Evolutionary conservation across 2,888 invertebrate species (phyloP).

Genomic region (Mythimna lalbum): DNA sequence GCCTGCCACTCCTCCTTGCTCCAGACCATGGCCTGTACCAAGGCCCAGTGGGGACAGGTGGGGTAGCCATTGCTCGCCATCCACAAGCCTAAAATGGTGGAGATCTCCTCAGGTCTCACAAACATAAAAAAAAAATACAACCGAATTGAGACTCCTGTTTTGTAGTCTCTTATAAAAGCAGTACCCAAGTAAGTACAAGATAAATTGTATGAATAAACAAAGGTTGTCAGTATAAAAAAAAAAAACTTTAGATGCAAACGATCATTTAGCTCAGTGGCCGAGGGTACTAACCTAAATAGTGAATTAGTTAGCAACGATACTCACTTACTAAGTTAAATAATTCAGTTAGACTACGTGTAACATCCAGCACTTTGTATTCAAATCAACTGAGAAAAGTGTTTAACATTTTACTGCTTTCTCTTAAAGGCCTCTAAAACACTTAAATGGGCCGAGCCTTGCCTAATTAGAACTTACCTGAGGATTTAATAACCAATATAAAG

Average conservation of each 20-base stretch:
- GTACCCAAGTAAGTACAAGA: background rate
- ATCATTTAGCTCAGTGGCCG: conserved; percentile 7
- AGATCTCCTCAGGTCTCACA: no score
- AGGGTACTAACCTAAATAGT: conserved; percentile 18
- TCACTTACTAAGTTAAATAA: conserved; percentile 17
- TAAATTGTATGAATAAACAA: background rate
- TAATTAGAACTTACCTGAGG: conserved; percentile 55
- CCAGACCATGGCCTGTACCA: no score
- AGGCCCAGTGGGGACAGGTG: no score
- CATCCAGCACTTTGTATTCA: conserved; percentile 44
- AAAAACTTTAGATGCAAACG: conserved; percentile 13
- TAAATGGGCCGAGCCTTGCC: conserved; percentile 33
- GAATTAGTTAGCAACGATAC: background rate
- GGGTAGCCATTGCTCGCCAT: no score
- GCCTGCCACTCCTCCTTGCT: no score
- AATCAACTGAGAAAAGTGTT: conserved; percentile 53
- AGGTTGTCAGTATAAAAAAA: background rate
- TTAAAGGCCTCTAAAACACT: conserved; percentile 36
- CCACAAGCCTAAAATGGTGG: no score
- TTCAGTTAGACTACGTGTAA: conserved; percentile 11
- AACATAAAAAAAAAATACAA: no score
- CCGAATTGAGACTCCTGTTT: no score
- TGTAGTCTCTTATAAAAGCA: background rate
- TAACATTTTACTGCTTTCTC: conserved; percentile 50
- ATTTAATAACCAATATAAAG: conserved; percentile 33